Conservation (phyloP, 2,113 vertebrate genomes). For the Scytalopus superciliaris region DNA sequence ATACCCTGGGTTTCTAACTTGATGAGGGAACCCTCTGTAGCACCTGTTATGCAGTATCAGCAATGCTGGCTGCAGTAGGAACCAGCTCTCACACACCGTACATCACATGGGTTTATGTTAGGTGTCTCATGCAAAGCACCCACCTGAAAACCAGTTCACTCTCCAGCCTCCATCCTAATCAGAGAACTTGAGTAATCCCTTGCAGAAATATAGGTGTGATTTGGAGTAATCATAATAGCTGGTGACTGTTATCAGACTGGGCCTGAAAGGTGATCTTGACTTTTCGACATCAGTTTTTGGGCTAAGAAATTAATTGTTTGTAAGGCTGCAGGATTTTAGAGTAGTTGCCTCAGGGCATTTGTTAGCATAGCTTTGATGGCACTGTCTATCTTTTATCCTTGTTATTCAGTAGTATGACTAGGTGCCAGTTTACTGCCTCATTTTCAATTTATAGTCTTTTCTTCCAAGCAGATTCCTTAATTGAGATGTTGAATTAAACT, state of each 20-base stretch:
- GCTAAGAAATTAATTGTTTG: neutral
- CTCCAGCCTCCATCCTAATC: neutral
- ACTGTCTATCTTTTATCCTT: neutral
- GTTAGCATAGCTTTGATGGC: neutral
- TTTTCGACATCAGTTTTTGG: neutral
- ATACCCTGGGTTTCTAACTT: neutral
- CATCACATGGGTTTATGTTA: neutral
- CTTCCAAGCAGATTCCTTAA: conserved; percentile 16
- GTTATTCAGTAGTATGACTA: neutral
- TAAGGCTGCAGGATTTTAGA: neutral
- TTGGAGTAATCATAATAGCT: neutral
- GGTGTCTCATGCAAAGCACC: neutral
- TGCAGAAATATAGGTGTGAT: neutral
- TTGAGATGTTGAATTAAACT: conserved; percentile 29
- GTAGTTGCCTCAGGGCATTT: neutral
- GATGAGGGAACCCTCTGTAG: neutral
- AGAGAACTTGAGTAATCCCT: neutral
- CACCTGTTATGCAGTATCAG: neutral
- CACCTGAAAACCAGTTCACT: neutral
- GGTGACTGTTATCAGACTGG: neutral
- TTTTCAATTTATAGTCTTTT: conserved; percentile 1
- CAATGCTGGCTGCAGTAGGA: neutral
- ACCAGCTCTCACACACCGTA: neutral
- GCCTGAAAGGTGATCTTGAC: neutral
- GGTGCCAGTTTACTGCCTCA: neutral